These are phyloP conservation scores for Neolamprologus fasciatus DNA, from an alignment of 2,113 vertebrate species.

Conservation along the genomic window DNA sequence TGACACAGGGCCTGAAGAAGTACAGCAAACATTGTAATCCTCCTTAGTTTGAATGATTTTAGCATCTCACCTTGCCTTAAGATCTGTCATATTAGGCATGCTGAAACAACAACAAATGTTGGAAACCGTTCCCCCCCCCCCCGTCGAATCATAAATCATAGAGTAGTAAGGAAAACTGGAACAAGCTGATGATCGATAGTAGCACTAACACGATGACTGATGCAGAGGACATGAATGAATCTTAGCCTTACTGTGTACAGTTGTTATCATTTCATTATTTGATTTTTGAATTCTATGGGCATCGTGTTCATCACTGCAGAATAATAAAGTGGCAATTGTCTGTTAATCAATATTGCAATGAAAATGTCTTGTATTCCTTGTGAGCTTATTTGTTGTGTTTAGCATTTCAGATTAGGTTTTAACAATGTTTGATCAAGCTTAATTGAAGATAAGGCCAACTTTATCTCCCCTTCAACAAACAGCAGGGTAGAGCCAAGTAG, in stretches of 20 bases:
- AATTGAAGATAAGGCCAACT: conserved; percentile 51
- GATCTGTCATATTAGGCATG: neutral
- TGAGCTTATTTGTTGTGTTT: neutral
- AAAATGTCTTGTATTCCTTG: neutral
- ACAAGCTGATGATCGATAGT: neutral
- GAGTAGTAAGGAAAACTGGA: neutral
- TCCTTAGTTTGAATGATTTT: neutral
- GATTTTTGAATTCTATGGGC: neutral
- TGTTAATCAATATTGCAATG: neutral
- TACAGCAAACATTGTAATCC: neutral
- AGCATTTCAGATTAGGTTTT: conserved; percentile 20
- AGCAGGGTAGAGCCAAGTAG: conserved; percentile 25
- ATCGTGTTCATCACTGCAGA: neutral
- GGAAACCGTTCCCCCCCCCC: neutral
- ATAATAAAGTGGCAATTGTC: neutral
- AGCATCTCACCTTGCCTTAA: neutral
- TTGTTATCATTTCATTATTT: neutral
- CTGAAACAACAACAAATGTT: neutral
- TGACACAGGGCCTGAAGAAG: neutral
- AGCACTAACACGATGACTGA: neutral
- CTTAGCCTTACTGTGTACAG: neutral
- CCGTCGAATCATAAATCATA: neutral
- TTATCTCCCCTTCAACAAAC: conserved; percentile 38
- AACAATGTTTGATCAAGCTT: conserved; percentile 21
- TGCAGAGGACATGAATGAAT: neutral